phyloP scores from a whole-genome alignment of 2,888 invertebrate genomes.

The Trachelus iudaicus region DNA sequence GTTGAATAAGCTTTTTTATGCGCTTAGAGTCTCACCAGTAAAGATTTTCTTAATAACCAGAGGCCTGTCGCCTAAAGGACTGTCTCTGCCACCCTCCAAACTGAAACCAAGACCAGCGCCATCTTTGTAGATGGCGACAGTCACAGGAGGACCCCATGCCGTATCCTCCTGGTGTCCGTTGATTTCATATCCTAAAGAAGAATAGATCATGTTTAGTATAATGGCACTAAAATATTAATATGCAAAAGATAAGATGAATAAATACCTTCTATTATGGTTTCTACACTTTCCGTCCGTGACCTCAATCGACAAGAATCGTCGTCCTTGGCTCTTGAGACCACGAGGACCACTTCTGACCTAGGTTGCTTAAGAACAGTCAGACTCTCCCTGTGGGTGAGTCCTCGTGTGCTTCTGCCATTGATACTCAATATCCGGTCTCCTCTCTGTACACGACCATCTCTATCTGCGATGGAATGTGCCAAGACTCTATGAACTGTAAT shows the following conservation, averaged over 20 bases:
- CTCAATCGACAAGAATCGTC: conserved; percentile 47
- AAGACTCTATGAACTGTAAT: conserved; percentile 92
- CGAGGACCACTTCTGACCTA: conserved; percentile 81
- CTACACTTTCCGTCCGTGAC: conserved; percentile 57
- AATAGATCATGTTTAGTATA: background rate
- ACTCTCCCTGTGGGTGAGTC: conserved; percentile 88
- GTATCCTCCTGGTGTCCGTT: conserved; percentile 61
- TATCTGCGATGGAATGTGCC: conserved; percentile 86
- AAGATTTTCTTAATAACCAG: conserved; percentile 93
- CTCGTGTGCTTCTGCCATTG: conserved; percentile 85
- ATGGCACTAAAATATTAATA: background rate
- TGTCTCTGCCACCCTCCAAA: conserved; percentile 92
- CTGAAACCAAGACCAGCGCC: conserved; percentile 94
- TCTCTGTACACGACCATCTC: conserved; percentile 85
- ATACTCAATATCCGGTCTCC: conserved; percentile 91
- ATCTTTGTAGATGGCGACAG: conserved; percentile 74
- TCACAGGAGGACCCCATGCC: conserved; percentile 70
- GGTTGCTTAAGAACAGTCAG: conserved; percentile 86
- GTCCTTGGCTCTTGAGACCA: conserved; percentile 72
- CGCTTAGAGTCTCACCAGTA: conserved; percentile 75
- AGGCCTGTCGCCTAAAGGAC: conserved; percentile 89
- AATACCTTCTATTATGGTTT: conserved; percentile 61
- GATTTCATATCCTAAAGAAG: conserved; percentile 51
- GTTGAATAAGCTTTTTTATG: background rate
- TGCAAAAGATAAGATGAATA: background rate